Conservation (phyloP, 2,797 vertebrate species). For the Tenualosa ilisha region DNA sequence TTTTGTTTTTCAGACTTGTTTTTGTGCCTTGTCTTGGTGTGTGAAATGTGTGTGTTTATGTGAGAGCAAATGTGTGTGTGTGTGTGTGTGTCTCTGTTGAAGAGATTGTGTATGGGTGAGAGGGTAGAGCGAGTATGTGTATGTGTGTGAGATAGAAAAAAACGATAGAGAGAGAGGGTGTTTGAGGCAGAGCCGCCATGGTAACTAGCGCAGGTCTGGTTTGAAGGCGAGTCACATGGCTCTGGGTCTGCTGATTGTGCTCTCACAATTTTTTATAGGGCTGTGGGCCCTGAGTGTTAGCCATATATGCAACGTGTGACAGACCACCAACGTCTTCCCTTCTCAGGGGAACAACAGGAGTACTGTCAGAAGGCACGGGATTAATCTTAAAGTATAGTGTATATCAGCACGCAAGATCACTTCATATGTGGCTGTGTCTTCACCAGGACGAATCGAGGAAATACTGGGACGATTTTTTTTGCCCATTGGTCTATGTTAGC, state of each 20-base stretch:
- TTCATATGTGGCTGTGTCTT: neutral
- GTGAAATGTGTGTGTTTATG: neutral
- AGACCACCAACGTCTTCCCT: neutral
- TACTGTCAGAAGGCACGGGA: neutral
- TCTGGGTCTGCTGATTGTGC: slow-evolving; percentile 2
- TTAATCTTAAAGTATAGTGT: neutral
- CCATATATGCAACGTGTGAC: slow-evolving; percentile 9
- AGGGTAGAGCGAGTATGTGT: neutral
- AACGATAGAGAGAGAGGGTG: slow-evolving; percentile 5
- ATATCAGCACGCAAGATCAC: neutral
- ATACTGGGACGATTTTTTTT: neutral
- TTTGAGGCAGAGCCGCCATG: neutral
- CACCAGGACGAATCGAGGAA: neutral
- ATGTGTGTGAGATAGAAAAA: slow-evolving; percentile 14
- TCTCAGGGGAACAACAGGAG: neutral
- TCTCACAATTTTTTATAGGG: neutral
- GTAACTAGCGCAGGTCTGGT: neutral
- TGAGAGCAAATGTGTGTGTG: neutral
- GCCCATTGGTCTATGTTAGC: neutral
- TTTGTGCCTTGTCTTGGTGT: neutral
- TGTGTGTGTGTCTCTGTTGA: neutral
- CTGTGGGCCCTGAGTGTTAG: neutral
- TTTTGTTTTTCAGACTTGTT: neutral
- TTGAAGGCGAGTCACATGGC: slow-evolving; percentile 6
- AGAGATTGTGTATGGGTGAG: neutral